Evolutionary conservation across 2,888 invertebrate genomes (phyloP).

Genomic region (Sthenelais limicola): DNA sequence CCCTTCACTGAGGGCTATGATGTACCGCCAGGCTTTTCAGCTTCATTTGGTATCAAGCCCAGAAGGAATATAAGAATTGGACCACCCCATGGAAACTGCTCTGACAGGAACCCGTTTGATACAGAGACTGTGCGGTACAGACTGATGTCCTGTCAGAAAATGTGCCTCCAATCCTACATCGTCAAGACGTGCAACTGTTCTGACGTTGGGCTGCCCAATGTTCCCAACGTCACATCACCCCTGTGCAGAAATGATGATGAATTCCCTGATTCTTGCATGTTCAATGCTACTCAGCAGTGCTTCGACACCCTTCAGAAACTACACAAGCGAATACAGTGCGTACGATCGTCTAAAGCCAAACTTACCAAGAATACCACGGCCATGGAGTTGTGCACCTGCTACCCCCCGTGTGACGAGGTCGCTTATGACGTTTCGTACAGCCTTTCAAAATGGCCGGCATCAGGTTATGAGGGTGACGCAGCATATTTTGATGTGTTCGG

Average conservation of each 20-base stretch:
- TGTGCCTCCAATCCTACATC: conserved; percentile 51
- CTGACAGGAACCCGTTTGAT: conserved; percentile 48
- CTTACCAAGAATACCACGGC: conserved; percentile 47
- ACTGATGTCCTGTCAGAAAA: conserved; percentile 51
- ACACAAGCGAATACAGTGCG: conserved; percentile 48
- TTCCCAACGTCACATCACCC: conserved; percentile 13
- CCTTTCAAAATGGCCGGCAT: conserved; percentile 54
- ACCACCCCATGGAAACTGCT: conserved; percentile 52
- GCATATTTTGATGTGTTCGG: conserved; percentile 52
- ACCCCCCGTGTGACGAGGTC: conserved; percentile 53
- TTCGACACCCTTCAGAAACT: conserved; percentile 45
- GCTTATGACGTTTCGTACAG: conserved; percentile 52
- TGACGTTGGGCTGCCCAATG: conserved; percentile 47
- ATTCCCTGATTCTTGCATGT: conserved; percentile 50
- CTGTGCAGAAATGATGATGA: conserved; percentile 46
- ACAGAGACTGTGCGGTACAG: conserved; percentile 41
- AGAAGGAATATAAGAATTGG: conserved; percentile 50
- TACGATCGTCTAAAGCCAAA: conserved; percentile 41
- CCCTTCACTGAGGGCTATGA: conserved; percentile 54
- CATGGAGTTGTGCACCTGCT: conserved; percentile 46
- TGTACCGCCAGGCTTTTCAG: conserved; percentile 53
- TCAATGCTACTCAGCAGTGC: conserved; percentile 47
- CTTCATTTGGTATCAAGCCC: conserved; percentile 52
- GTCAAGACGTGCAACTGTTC: conserved; percentile 49
- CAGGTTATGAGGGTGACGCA: conserved; percentile 53